These are phyloP conservation scores for Synergus itoensis DNA, from an alignment of 2,888 invertebrate genomes.

Conservation along the genomic window DNA sequence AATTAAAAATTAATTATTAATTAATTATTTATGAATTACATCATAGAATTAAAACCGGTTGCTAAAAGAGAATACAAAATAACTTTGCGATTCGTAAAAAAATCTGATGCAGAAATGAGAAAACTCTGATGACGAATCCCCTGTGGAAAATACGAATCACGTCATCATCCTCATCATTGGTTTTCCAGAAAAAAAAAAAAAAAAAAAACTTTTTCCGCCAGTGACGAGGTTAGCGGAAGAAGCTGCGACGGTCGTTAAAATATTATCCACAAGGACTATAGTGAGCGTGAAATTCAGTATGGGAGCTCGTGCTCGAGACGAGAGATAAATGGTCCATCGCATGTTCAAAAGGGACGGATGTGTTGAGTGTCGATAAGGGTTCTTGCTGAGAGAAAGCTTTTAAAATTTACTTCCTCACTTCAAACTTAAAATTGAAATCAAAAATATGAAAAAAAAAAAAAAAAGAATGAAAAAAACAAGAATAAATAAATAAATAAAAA, in stretches of 20 bases:
- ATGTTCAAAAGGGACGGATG: conserved; percentile 37
- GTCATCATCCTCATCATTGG: not conserved
- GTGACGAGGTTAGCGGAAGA: conserved; percentile 27
- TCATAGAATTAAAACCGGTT: not conserved
- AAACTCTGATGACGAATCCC: not conserved
- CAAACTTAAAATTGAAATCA: not conserved
- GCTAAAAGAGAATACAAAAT: not conserved
- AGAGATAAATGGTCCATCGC: conserved; percentile 40
- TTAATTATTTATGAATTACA: not conserved
- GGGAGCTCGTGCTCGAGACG: conserved; percentile 39
- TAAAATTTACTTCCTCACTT: not conserved
- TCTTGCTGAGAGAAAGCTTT: not conserved
- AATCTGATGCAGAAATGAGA: not conserved
- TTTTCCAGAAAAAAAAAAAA: not conserved
- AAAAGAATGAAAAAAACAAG: too few relatives aligned
- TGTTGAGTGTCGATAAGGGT: conserved; percentile 30
- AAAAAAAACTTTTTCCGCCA: not conserved
- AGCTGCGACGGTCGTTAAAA: conserved; percentile 18
- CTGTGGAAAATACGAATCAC: not conserved
- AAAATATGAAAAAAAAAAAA: not conserved
- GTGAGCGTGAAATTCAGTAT: conserved; percentile 33
- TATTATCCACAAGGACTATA: conserved; percentile 32
- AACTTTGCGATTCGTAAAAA: not conserved
- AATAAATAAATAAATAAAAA: too few relatives aligned
- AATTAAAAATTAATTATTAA: too few relatives aligned